phyloP scores from a whole-genome alignment of 2,113 vertebrate species.

The Symphodus melops region DNA sequence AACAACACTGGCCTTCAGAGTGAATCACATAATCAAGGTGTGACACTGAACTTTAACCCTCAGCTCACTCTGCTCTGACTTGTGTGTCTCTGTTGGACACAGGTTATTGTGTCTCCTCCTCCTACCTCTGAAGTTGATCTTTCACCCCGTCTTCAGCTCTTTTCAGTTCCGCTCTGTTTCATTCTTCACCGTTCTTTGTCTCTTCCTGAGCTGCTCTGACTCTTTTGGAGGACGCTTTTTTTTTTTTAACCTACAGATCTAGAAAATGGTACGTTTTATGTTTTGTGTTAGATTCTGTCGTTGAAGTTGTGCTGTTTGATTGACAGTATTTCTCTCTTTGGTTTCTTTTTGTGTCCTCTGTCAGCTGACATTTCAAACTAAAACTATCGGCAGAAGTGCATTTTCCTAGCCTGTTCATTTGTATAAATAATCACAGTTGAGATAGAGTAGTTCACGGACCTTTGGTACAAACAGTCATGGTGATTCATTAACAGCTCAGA shows the following conservation, averaged over 20 bases:
- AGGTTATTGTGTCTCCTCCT: conserved; percentile 8
- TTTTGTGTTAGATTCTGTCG: background rate
- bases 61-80: background rate
- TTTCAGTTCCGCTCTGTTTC: background rate
- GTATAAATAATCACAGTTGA: background rate
- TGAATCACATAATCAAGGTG: background rate
- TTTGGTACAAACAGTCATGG: conserved; percentile 28
- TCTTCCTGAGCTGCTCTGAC: background rate
- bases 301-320: background rate
- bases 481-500: conserved; percentile 60
- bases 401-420: no score
- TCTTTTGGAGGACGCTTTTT: conserved; percentile 9
- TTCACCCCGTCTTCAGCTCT: conserved; percentile 5
- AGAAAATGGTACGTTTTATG: conserved; percentile 50
- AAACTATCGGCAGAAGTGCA: no score
- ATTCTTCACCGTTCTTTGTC: conserved; percentile 4
- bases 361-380: no score
- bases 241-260: conserved; percentile 22
- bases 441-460: conserved; percentile 31
- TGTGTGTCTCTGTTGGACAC: background rate
- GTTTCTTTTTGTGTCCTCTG: background rate
- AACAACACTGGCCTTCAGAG: no score
- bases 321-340: conserved; percentile 11
- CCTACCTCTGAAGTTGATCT: conserved; percentile 33
- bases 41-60: conserved; percentile 54